Conservation (phyloP, 2,113 vertebrate species). For the Numenius arquata region DNA sequence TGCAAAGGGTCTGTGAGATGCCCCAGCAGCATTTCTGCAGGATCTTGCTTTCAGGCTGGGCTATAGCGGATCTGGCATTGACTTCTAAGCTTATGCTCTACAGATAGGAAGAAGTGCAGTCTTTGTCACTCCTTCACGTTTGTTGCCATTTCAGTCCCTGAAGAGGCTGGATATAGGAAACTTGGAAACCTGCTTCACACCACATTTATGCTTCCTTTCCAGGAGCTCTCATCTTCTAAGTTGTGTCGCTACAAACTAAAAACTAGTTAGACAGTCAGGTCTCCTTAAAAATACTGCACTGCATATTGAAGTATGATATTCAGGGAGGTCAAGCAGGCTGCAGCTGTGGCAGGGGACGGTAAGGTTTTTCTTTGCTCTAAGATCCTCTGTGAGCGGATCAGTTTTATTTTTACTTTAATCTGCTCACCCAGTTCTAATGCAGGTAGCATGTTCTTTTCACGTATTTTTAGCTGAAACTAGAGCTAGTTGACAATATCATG, state of each 20-base stretch:
- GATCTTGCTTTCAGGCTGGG: neutral
- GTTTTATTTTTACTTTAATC: neutral
- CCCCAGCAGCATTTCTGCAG: neutral
- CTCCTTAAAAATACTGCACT: neutral
- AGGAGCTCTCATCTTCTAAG: neutral
- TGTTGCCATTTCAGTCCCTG: neutral
- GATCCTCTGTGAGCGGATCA: neutral
- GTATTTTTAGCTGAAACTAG: neutral
- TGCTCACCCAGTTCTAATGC: neutral
- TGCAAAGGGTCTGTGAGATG: neutral
- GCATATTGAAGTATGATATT: neutral
- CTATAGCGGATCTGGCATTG: accelerated
- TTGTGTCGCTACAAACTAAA: neutral
- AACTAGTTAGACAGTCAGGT: neutral
- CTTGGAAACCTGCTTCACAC: neutral
- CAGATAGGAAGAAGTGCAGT: neutral
- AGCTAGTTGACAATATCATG: neutral
- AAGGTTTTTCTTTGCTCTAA: neutral
- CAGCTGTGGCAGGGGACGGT: neutral
- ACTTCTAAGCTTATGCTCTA: neutral
- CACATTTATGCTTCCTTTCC: neutral
- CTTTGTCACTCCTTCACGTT: neutral
- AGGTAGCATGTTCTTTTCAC: neutral
- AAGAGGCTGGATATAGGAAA: neutral
- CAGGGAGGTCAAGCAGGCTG: neutral